A percentile compares a stretch with the other conserved stretches of the same genome.
Conservation (phyloP, 1,140 invertebrate species). For the Nebria ingens region DNA sequence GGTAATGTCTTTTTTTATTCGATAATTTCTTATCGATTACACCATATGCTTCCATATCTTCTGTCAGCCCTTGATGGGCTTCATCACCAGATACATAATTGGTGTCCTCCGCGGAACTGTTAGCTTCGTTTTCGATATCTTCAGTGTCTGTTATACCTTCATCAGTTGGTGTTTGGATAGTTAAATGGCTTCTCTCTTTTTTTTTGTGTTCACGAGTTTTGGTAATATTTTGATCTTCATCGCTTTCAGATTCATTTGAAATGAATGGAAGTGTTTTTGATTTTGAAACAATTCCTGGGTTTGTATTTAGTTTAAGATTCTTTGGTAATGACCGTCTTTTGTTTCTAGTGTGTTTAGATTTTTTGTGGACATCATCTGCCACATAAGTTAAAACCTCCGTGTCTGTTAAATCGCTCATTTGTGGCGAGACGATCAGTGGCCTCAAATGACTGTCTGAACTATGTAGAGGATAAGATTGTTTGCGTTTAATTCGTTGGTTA, state of each 20-base stretch:
- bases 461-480: not conserved
- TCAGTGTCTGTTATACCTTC: not conserved
- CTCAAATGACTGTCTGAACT: slow-evolving; percentile 11
- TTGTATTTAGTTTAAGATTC: not conserved
- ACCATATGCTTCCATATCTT: not conserved
- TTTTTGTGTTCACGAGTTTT: not conserved
- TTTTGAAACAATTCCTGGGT: not conserved
- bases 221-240: not conserved
- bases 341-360: not conserved
- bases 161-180: not conserved
- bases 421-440: slow-evolving; percentile 15
- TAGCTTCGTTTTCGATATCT: not conserved
- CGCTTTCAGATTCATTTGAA: not conserved
- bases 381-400: slow-evolving; percentile 26
- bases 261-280: not conserved
- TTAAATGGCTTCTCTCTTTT: not conserved
- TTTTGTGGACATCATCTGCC: slow-evolving; percentile 27
- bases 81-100: not conserved
- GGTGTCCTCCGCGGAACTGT: not conserved
- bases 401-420: slow-evolving; percentile 25
- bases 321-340: slow-evolving; percentile 10
- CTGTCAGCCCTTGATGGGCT: not conserved
- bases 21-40: not conserved
- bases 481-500: not conserved
- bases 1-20: not conserved